A percentile compares a stretch with the other conserved stretches of the same genome.
Evolutionary conservation across 2,888 invertebrate genomes (phyloP).

Genomic region (Hydropsyche betteni): DNA sequence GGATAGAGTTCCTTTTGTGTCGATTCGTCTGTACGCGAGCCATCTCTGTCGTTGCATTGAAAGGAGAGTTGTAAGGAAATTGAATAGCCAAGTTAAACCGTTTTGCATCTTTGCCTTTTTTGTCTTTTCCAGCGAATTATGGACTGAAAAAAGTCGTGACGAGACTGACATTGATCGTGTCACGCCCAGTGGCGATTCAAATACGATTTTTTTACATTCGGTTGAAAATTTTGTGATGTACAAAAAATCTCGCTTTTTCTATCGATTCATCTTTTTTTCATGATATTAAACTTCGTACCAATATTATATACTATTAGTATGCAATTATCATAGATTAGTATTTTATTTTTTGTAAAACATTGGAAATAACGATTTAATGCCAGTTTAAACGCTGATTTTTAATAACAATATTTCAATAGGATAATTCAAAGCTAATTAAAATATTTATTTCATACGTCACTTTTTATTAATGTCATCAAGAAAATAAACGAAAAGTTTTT

Average conservation of each 20-base stretch:
- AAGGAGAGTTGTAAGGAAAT: constrained; percentile 42
- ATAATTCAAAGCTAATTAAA: too few species aligned
- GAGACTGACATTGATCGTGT: constrained; percentile 44
- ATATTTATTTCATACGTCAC: not conserved
- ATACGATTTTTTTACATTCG: not conserved
- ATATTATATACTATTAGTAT: too few species aligned
- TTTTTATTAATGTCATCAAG: constrained; percentile 1
- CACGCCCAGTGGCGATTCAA: constrained; percentile 19
- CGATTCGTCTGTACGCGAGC: constrained; percentile 9
- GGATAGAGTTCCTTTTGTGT: constrained; percentile 10
- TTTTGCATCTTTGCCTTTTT: constrained; percentile 45
- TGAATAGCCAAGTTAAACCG: constrained; percentile 43
- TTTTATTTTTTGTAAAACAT: too few species aligned
- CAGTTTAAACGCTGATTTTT: not conserved
- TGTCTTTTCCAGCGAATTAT: constrained; percentile 34
- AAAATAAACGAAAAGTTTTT: not conserved
- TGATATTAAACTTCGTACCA: too few species aligned
- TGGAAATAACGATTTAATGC: too few species aligned
- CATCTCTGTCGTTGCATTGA: constrained; percentile 15
- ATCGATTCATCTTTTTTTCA: not conserved
- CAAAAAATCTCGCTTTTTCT: not conserved
- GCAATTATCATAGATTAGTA: too few species aligned
- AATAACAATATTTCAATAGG: not conserved
- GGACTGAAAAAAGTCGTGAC: constrained; percentile 35
- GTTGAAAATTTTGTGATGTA: not conserved